Percentiles rank a stretch among this genome's conserved stretches.
Evolutionary conservation across 2,797 vertebrate species (phyloP).

Genomic region (Dermochelys coriacea): DNA sequence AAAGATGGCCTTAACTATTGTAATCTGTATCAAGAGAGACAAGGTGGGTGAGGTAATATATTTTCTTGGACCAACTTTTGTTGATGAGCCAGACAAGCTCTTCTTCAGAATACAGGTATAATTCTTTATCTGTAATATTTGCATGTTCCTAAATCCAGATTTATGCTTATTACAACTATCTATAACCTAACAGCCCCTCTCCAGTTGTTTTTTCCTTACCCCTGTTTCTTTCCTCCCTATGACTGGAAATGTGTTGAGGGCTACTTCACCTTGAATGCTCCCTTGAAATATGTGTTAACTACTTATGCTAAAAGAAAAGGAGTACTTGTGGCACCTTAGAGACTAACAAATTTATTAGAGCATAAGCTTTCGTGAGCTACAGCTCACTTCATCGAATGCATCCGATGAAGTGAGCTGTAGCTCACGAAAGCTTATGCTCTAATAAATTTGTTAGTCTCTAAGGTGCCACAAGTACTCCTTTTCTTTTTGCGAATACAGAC

Average conservation of each 20-base stretch:
- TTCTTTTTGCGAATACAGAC: too few relatives aligned
- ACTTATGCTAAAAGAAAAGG: neutral
- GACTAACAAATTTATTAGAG: too few relatives aligned
- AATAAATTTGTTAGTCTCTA: too few relatives aligned
- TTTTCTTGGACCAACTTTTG: neutral
- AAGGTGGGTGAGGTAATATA: neutral
- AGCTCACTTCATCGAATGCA: too few relatives aligned
- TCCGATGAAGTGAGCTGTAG: too few relatives aligned
- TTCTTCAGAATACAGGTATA: neutral
- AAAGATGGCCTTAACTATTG: neutral
- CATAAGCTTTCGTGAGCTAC: too few relatives aligned
- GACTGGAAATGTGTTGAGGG: neutral
- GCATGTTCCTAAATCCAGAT: neutral
- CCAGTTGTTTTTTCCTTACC: neutral
- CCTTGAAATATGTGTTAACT: neutral
- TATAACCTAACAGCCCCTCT: neutral
- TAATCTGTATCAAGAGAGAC: neutral
- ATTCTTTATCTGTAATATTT: neutral
- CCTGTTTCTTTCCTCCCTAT: neutral
- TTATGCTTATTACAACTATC: neutral
- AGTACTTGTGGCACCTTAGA: too few relatives aligned
- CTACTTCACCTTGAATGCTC: neutral
- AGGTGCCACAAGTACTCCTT: too few relatives aligned
- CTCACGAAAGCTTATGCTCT: too few relatives aligned
- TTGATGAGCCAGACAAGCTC: neutral